Evolutionary conservation across 2,888 invertebrate species (phyloP), one percentile per base, ranked within the genome.

Genomic region (Myopa testacea): DNA sequence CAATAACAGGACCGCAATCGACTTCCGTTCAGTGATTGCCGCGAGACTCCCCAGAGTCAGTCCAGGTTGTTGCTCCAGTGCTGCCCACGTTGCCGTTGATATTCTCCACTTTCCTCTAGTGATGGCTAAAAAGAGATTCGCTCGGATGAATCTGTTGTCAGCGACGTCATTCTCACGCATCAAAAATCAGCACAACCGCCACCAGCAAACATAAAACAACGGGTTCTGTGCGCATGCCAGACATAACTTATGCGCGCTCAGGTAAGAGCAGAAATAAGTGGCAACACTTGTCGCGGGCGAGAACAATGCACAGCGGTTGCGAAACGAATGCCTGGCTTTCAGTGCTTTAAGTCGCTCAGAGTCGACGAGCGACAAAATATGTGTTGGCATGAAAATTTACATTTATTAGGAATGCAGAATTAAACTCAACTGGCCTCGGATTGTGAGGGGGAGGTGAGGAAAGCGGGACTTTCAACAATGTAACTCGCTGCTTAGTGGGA

Each of bases 1-100:
- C 68, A 68, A 68, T 58, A 38, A 38, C 50, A 45, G 12, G n/a
- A 70, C 70, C 70, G 71, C 67, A 72, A 78, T 60, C 71, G 75
- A 75, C 72, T 78, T 76, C 78, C 78, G 45, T 10, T 45, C 45
- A 45, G 45, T 10, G 45, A 45, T 45, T 45, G 45, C 45, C 26
- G 26, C 26, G 26, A 26, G 26, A 26, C 26, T 75, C 69, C 50
- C 65, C 14, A 26, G 65, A 37, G 26, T 7, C 14, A 14, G 50
- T 16, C 37, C 14, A 16, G 7, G 67, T 37, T 14, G 34, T 4
- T n/a, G 60, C 60, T 60, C 60, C 60, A 16, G 60, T 60, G n/a
- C 10, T 7, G 14, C 10, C 45, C 19, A 19, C 12, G 60, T 63
- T 63, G 38, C 34, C 40, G 52, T 37, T n/a, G 60, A 52, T 26